phyloP scores from a whole-genome alignment of 1,140 invertebrate species.

The Pseudobourletiella spinata region DNA sequence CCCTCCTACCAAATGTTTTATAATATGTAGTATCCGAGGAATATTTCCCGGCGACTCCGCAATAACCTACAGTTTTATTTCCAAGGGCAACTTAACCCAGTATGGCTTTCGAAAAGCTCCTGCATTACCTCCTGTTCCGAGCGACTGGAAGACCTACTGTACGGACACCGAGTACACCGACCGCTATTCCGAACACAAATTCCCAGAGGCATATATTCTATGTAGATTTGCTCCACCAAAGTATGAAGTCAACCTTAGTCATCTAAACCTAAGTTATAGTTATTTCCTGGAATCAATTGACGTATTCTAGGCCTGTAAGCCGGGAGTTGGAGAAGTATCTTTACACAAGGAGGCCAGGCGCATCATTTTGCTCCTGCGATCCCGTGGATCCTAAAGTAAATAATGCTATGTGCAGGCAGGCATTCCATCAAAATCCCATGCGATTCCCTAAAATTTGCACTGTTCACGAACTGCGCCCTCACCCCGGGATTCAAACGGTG shows the following conservation, averaged over 20 bases:
- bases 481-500: background rate
- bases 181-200: constrained; percentile 3
- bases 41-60: background rate
- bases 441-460: background rate
- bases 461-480: background rate
- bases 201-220: constrained; percentile 25
- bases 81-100: constrained; percentile 31
- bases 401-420: background rate
- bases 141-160: constrained; percentile 30
- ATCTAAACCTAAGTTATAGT: background rate
- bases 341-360: background rate
- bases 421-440: background rate
- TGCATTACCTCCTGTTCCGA: constrained; percentile 27
- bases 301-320: background rate
- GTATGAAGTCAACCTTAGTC: background rate
- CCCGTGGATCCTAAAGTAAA: background rate
- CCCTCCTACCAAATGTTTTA: too few relatives aligned
- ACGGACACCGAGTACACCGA: constrained; percentile 15
- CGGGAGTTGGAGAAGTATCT: background rate
- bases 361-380: background rate
- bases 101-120: constrained; percentile 25
- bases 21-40: too few relatives aligned
- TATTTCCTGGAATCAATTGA: background rate
- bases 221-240: constrained; percentile 19
- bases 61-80: background rate